Evolutionary conservation across 2,888 invertebrate species (phyloP), one percentile per base, ranked within the genome.

Genomic region (Ophion obscuratus): DNA sequence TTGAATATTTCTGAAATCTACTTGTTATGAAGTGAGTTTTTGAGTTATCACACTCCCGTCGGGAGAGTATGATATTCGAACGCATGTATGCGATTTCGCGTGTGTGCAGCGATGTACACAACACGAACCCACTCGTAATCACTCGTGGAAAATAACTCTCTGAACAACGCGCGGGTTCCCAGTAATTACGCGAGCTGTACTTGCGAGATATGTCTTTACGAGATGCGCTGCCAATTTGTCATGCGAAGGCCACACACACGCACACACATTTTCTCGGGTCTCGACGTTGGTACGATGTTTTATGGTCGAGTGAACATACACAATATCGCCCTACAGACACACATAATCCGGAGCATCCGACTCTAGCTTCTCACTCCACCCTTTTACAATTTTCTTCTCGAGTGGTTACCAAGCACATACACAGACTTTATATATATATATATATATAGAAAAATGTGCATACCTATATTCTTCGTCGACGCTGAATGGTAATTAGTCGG

Each of bases 401-500:
- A 59, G 73, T 78, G 24, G 44, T 73, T 71, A 24, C 66, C 36
- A 31, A 57, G 77, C 70, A 66, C 57, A 75, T 17, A 44, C 9
- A 44, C 40, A 2, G 5, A 31, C 31, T 74, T 44, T 62, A 61
- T 53, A 14, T 27, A 40, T 40, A n/a, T 68, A 44, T 68, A 44
- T 59, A 5, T 59, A 5, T 14, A 11, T 11, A 17, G 4, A n/a
- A 20, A 10, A 5, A 2, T 7, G 61, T 24, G 24, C 61, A 24
- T 61, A 20, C 24, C 9, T 61, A 20, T 24, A 61, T 24, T 9
- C 20, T 10, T 20, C 53, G 70, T 44, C 79, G 81, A 66, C 53
- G 59, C 81, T 67, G 74, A 68, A 77, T 77, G 81, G 84, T 84
- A 84, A 84, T 84, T 81, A 84, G 84, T 57, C 81, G 81, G 61